These are phyloP conservation scores for Aricia agestis DNA, from an alignment of 1,140 invertebrate species.

Conservation along the genomic window DNA sequence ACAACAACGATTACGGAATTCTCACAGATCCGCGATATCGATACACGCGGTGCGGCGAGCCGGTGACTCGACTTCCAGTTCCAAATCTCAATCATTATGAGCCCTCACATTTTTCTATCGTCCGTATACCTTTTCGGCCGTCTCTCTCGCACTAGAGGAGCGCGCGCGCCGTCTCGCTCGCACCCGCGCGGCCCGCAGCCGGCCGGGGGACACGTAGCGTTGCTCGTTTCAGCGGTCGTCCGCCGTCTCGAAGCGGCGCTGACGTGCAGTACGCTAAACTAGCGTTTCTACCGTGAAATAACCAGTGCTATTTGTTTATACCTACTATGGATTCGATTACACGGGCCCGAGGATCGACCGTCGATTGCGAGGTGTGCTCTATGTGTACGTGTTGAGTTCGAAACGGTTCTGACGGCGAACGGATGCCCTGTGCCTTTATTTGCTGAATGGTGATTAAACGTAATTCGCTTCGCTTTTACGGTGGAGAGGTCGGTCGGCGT, in stretches of 20 bases:
- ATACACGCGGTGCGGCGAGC: slow-evolving; percentile 26
- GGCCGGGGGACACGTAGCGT: slow-evolving; percentile 59
- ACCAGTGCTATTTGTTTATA: slow-evolving; percentile 72
- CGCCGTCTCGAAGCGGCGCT: slow-evolving; percentile 69
- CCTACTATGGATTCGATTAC: slow-evolving; percentile 60
- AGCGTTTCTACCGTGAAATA: slow-evolving; percentile 67
- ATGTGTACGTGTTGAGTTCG: slow-evolving; percentile 52
- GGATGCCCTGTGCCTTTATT: slow-evolving; percentile 61
- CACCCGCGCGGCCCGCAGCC: slow-evolving; percentile 37
- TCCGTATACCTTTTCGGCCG: slow-evolving; percentile 28
- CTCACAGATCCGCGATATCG: slow-evolving; percentile 21
- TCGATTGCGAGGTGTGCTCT: slow-evolving; percentile 55
- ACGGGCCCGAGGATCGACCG: slow-evolving; percentile 45
- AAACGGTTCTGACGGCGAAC: slow-evolving; percentile 51
- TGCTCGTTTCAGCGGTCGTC: slow-evolving; percentile 53
- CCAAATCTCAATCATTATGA: slow-evolving; percentile 35
- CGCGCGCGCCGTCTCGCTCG: slow-evolving; percentile 38
- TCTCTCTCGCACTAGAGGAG: slow-evolving; percentile 28
- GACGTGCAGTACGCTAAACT: slow-evolving; percentile 61
- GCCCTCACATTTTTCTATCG: slow-evolving; percentile 53
- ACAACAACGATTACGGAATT: slow-evolving; percentile 6
- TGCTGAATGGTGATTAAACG: slow-evolving; percentile 72
- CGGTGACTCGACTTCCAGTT: slow-evolving; percentile 24
- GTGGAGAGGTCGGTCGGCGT: slow-evolving; percentile 64
- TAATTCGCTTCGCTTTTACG: slow-evolving; percentile 70